These are phyloP conservation scores for Cardinalis cardinalis DNA, from an alignment of 2,113 vertebrate genomes.

Conservation along the genomic window DNA sequence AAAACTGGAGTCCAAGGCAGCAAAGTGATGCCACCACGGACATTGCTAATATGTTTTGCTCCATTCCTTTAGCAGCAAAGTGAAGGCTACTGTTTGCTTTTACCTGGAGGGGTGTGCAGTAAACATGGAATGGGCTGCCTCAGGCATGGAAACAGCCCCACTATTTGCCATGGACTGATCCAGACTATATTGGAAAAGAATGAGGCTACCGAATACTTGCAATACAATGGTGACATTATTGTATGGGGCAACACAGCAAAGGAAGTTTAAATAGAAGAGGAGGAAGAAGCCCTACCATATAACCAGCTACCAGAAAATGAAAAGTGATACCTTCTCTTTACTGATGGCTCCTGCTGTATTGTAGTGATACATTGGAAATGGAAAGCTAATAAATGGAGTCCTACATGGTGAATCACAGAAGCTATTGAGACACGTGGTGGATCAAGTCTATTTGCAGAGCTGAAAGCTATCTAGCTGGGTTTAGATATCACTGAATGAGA, in stretches of 20 bases:
- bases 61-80: neutral
- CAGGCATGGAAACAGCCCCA: neutral
- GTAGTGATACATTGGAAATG: neutral
- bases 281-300: neutral
- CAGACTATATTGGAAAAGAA: neutral
- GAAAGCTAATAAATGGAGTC: neutral
- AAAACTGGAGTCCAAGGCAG: neutral
- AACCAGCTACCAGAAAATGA: neutral
- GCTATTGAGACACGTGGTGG: neutral
- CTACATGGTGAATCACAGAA: fast-evolving
- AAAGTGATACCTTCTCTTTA: neutral
- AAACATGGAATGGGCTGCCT: too few relatives aligned
- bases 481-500: neutral
- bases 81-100: neutral
- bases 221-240: neutral
- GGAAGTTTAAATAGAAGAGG: neutral
- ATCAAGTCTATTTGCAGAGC: neutral
- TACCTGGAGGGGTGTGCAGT: neutral
- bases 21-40: neutral
- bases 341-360: neutral
- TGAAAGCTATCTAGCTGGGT: neutral
- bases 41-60: neutral
- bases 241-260: neutral
- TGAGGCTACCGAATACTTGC: neutral
- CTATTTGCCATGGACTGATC: neutral